phyloP scores from a whole-genome alignment of 1,140 invertebrate species.

The Yoshiicerus persimilis region DNA sequence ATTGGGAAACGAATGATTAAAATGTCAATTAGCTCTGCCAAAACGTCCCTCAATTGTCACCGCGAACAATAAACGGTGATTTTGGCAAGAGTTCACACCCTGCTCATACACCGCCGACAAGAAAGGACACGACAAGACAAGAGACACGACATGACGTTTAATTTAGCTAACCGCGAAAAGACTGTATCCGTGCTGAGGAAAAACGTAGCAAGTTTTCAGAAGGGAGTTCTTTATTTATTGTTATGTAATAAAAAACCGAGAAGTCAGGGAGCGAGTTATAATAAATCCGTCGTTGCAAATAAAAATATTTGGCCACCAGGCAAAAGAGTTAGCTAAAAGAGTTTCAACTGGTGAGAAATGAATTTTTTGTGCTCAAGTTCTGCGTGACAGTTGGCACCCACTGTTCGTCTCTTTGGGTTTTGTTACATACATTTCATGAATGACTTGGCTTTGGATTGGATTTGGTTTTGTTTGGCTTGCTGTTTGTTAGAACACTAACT shows the following conservation, averaged over 20 bases:
- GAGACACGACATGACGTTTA: neutral
- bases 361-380: neutral
- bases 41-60: conserved; percentile 12
- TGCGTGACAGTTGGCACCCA: conserved; percentile 22
- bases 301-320: conserved; percentile 28
- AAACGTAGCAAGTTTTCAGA: neutral
- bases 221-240: neutral
- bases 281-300: conserved; percentile 25
- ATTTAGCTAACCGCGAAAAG: conserved; percentile 14
- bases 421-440: neutral
- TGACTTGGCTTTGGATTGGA: neutral
- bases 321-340: neutral
- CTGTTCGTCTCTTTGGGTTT: neutral
- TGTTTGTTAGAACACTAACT: neutral
- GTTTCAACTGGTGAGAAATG: conserved; percentile 4
- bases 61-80: neutral
- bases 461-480: neutral
- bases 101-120: conserved; percentile 3
- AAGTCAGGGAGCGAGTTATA: neutral
- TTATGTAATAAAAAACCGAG: neutral
- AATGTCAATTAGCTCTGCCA: conserved; percentile 16
- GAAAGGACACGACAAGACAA: neutral
- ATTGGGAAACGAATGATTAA: neutral
- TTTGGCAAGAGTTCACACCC: conserved; percentile 5
- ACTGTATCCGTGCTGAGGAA: neutral